Base-by-base conservation (phyloP, 2,888 invertebrate species). In the Polyommatus icarus region DNA sequence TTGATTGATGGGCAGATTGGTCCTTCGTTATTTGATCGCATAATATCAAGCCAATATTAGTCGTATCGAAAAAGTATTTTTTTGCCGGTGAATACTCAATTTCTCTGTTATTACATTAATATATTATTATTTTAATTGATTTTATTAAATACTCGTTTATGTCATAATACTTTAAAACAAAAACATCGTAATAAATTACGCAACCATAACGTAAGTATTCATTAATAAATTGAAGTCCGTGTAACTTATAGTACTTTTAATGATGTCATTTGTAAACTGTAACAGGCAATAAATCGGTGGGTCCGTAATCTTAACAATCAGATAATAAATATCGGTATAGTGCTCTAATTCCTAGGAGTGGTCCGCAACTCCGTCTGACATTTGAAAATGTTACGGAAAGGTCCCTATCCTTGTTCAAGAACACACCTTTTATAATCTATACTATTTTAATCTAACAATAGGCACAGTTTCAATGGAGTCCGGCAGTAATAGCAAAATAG, bases 271-370 rank as follows among this genome's bases (percentile, higher is more conserved):
- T 67, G 67, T 67, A 15, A 67, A 67, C 29, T 29, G 61, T 61
- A 32, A 29, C 67, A 29, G 29, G 72, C 36, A 72, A 72, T 72
- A 46, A 75, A 46, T 75, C 54, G 82, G 79, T 79, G 82, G 83
- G 83, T 87, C 85, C 84, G 85, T 85, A 85, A 85, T 89, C 88
- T 87, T 89, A 80, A 80, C 79, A 83, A 88, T 88, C 84, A 83
- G 86, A 89, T 82, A 79, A 81, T 82, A 59, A 83, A 84, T 83
- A 82, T 84, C 83, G 83, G 83, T 72, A 83, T 82, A 71, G 80
- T 77, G 80, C 79, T 81, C 80, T 76, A 80, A 77, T 81, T 81
- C 80, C 57, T 79, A 72, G 80, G 79, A 80, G 78, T 77, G 79
- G 80, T 76, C 76, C 78, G 76, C 75, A 79, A 77, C 80, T 79